A percentile compares a stretch with the other conserved stretches of the same genome.
These are phyloP conservation scores for Drosophila watanabei DNA, from an alignment of 1,140 invertebrate species.

Conservation along the genomic window DNA sequence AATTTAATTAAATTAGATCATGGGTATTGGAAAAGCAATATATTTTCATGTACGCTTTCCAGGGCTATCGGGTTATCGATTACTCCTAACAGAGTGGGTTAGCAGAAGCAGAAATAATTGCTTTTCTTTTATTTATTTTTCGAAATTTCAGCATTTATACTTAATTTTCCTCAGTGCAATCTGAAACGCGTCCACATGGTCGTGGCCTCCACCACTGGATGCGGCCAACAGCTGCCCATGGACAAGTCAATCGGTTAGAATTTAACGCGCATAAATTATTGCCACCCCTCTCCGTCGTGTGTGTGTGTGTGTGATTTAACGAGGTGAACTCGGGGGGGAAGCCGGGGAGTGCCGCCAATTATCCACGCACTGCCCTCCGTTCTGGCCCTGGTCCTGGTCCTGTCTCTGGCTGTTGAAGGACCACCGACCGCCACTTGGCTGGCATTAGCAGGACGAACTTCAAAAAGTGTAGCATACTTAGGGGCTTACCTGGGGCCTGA, in stretches of 20 bases:
- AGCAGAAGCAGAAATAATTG: not conserved
- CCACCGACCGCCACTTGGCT: not conserved
- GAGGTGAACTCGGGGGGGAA: slow-evolving; percentile 39
- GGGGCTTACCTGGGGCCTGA: slow-evolving; percentile 22
- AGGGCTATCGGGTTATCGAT: not conserved
- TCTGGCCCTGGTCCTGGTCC: not conserved
- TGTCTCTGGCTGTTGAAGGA: not conserved
- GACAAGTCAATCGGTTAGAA: slow-evolving; percentile 69
- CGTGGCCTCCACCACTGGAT: slow-evolving; percentile 15
- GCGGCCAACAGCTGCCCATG: slow-evolving; percentile 41
- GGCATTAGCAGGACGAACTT: slow-evolving; percentile 13
- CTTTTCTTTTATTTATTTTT: not conserved
- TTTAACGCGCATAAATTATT: slow-evolving; percentile 69
- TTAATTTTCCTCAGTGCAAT: not conserved
- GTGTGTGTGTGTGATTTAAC: slow-evolving; percentile 30
- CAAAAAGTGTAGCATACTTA: slow-evolving; percentile 60
- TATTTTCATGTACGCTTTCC: no score
- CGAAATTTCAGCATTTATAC: not conserved
- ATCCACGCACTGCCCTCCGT: slow-evolving; percentile 48
- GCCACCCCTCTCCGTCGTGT: not conserved
- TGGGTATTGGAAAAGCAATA: no score
- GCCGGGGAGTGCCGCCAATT: slow-evolving; percentile 51
- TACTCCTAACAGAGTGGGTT: not conserved
- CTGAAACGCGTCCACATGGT: not conserved
- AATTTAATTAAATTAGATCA: not conserved